Conservation (phyloP, 2,113 vertebrate species). For the Pangasianodon hypophthalmus region DNA sequence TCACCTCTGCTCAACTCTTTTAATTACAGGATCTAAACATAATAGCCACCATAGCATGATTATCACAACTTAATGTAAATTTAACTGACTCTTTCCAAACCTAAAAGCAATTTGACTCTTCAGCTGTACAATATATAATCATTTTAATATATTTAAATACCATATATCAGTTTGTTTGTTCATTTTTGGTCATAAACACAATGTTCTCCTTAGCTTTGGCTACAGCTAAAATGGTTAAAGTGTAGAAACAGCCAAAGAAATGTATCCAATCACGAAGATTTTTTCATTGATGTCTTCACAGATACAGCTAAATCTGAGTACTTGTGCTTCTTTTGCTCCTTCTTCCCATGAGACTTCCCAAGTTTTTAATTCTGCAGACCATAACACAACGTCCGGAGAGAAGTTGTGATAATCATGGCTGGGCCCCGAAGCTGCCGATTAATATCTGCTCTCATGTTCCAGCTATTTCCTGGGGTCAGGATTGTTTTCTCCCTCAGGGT, state of each 20-base stretch:
- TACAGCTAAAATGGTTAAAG: neutral
- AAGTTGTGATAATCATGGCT: constrained; percentile 1
- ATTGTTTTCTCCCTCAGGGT: constrained; percentile 17
- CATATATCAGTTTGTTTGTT: neutral
- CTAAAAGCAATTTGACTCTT: neutral
- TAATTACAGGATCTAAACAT: neutral
- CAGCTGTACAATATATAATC: neutral
- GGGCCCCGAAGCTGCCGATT: neutral
- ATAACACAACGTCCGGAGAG: neutral
- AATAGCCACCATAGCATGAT: neutral
- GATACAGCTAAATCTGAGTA: neutral
- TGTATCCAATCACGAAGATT: neutral
- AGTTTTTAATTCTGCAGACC: constrained; percentile 11
- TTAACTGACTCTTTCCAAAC: neutral
- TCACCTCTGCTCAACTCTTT: neutral
- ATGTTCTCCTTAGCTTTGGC: neutral
- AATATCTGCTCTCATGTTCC: neutral
- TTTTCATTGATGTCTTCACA: neutral
- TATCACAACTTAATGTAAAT: constrained; percentile 2
- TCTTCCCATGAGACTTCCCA: neutral
- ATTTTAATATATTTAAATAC: neutral
- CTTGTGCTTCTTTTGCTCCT: neutral
- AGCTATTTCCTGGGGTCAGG: constrained; percentile 4
- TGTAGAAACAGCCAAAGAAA: neutral
- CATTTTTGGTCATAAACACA: neutral